Conservation (phyloP, 2,797 vertebrate species). For the Chelon auratus region DNA sequence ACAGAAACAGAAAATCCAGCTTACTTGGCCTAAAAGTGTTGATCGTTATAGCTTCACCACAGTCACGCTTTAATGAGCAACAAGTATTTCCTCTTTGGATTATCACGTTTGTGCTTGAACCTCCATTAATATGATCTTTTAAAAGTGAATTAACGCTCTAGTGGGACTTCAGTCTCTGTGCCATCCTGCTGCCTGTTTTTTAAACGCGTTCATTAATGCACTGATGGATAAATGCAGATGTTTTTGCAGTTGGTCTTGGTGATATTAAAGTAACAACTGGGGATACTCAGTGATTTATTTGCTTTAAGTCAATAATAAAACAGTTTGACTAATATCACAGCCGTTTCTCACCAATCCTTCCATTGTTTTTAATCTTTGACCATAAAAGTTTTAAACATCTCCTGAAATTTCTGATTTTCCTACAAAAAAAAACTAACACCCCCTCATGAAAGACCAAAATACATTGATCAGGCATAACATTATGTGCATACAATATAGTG, state of each 20-base stretch:
- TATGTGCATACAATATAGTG: no score
- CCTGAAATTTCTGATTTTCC: no score
- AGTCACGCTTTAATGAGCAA: constrained; percentile 10
- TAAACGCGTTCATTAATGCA: neutral
- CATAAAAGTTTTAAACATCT: no score
- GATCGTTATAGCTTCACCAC: neutral
- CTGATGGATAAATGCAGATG: neutral
- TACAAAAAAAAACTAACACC: no score
- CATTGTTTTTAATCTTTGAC: no score
- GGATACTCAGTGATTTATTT: no score
- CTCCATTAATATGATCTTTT: neutral
- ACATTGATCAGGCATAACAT: no score
- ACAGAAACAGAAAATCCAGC: constrained; percentile 17
- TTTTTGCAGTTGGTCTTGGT: neutral
- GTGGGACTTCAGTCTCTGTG: neutral
- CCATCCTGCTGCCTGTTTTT: neutral
- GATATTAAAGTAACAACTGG: no score
- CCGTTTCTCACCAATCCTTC: no score
- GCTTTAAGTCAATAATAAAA: no score
- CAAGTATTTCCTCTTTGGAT: constrained; percentile 4
- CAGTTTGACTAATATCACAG: no score
- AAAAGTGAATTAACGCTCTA: neutral
- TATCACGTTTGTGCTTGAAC: neutral
- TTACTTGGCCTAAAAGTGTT: constrained; percentile 25
- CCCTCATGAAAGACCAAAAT: no score